A percentile compares a stretch with the other conserved stretches of the same genome.
These are phyloP conservation scores for Hirudo medicinalis DNA, from an alignment of 1,140 invertebrate genomes.

Conservation along the genomic window DNA sequence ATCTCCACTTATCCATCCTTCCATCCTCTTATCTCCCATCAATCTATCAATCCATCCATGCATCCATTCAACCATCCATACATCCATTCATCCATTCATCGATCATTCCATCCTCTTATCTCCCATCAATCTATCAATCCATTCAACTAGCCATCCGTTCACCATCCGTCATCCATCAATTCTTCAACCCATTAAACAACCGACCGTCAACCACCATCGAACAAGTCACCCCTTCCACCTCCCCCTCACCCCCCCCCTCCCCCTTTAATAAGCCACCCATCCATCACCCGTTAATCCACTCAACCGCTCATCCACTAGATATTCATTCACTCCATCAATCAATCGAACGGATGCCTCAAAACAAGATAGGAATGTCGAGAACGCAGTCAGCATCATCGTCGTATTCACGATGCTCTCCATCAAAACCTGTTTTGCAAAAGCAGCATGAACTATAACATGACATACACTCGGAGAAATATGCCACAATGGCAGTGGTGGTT, in stretches of 20 bases:
- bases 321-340: not conserved
- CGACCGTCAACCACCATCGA: not conserved
- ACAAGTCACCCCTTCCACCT: not conserved
- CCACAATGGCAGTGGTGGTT: not conserved
- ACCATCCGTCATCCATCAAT: slow-evolving; percentile 1
- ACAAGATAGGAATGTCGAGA: too few relatives aligned
- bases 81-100: not conserved
- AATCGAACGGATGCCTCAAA: not conserved
- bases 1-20: not conserved
- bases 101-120: not conserved
- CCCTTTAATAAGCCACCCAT: not conserved
- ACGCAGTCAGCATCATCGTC: not conserved
- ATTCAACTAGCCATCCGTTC: not conserved
- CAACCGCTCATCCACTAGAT: not conserved
- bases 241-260: not conserved
- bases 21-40: too few relatives aligned
- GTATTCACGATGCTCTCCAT: not conserved
- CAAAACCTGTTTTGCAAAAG: not conserved
- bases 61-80: not conserved
- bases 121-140: not conserved
- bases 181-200: not conserved
- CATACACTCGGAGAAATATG: too few relatives aligned
- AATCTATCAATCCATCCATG: not conserved
- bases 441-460: not conserved
- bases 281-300: not conserved